Percentiles rank a stretch among this genome's conserved stretches.
These are phyloP conservation scores for Acrocephalus scirpaceus DNA, from an alignment of 2,797 vertebrate species.

Conservation along the genomic window DNA sequence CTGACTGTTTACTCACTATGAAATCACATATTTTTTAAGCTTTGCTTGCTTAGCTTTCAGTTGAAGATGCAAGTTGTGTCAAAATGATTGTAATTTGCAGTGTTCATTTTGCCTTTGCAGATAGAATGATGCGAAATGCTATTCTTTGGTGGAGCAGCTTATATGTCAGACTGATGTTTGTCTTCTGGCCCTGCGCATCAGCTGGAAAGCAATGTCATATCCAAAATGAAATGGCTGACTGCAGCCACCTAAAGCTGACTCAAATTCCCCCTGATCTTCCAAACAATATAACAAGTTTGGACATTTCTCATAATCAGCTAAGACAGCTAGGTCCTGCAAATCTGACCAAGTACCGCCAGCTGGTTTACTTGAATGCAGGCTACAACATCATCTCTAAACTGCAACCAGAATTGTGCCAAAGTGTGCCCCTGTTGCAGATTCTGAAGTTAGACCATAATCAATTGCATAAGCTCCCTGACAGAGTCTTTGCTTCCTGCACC, in stretches of 20 bases:
- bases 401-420: slow-evolving; percentile 79
- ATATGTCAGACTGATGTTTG: background rate
- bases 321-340: slow-evolving; percentile 66
- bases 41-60: background rate
- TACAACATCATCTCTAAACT: slow-evolving; percentile 86
- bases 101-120: slow-evolving; percentile 38
- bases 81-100: background rate
- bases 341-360: slow-evolving; percentile 79
- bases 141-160: background rate
- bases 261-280: slow-evolving; percentile 86
- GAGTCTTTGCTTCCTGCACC: slow-evolving; percentile 79
- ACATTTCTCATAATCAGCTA: slow-evolving; percentile 91
- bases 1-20: background rate
- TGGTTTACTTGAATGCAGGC: slow-evolving; percentile 79
- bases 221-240: slow-evolving; percentile 81
- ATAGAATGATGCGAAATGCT: slow-evolving; percentile 14
- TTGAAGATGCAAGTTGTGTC: background rate
- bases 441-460: slow-evolving; percentile 87
- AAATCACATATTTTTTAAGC: background rate
- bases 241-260: slow-evolving; percentile 86
- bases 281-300: slow-evolving; percentile 82
- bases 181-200: background rate
- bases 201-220: slow-evolving; percentile 71
- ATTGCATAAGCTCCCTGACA: slow-evolving; percentile 75
- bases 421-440: slow-evolving; percentile 76